These are phyloP conservation scores for Lasioglossum villosulum DNA, from an alignment of 2,888 invertebrate genomes.

Conservation along the genomic window DNA sequence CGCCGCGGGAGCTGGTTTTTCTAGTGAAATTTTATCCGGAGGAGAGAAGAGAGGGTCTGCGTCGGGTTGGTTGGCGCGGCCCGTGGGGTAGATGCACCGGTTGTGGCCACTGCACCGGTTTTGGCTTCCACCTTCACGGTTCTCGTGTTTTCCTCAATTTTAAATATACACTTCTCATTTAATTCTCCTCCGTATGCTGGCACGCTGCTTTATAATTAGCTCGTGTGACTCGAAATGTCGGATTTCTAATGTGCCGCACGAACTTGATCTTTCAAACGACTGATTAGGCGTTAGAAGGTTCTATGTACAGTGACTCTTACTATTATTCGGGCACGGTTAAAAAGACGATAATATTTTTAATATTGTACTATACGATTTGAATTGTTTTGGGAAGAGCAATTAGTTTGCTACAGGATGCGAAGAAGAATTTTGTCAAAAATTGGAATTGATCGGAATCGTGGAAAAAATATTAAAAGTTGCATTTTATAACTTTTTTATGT, in stretches of 20 bases:
- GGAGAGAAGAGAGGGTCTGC: constrained; percentile 25
- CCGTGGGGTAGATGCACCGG: constrained; percentile 12
- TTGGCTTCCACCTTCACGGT: constrained; percentile 5
- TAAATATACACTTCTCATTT: neutral
- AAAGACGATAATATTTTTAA: no score
- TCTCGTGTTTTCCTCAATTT: neutral
- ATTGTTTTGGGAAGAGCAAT: no score
- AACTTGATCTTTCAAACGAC: neutral
- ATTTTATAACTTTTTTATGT: no score
- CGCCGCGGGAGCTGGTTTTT: constrained; percentile 31
- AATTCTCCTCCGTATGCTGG: neutral
- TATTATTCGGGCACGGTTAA: no score
- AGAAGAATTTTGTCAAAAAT: no score
- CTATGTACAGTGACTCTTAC: no score
- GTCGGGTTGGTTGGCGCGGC: neutral
- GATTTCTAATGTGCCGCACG: neutral
- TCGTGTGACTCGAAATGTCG: neutral
- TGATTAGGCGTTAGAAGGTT: neutral
- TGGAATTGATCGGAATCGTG: no score
- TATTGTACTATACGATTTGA: no score
- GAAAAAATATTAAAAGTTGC: no score
- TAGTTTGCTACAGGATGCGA: no score
- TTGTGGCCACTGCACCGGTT: constrained; percentile 2
- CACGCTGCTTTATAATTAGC: neutral
- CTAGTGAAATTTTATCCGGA: constrained; percentile 48